Percentiles rank a stretch among this genome's conserved stretches.
Evolutionary conservation across 2,113 vertebrate species (phyloP).

Genomic region (Eidolon helvum): DNA sequence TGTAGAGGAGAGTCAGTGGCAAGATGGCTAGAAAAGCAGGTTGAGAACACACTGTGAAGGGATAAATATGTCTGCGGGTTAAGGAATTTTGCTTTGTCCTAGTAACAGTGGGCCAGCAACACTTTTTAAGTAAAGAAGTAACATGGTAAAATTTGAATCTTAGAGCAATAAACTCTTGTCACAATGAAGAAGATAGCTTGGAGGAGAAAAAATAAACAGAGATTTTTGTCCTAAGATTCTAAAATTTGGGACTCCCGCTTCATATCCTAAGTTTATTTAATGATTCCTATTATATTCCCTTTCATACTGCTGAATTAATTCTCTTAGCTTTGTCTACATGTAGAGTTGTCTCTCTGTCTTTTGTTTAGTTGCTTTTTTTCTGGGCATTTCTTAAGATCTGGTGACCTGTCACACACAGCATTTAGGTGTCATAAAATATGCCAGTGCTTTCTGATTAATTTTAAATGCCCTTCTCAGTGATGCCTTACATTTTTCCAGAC

Average conservation of each 20-base stretch:
- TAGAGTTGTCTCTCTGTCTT: background rate
- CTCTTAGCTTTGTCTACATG: background rate
- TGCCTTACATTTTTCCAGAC: background rate
- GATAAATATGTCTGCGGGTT: background rate
- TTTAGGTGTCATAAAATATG: background rate
- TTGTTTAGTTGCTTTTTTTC: background rate
- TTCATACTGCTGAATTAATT: background rate
- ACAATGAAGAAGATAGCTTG: background rate
- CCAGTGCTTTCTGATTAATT: background rate
- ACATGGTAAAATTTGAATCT: background rate
- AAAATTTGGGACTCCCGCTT: background rate
- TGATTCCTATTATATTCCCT: background rate
- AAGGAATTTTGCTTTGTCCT: background rate
- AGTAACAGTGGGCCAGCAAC: background rate
- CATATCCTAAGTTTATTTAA: background rate
- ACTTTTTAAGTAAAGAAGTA: constrained; percentile 25
- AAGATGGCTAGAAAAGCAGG: background rate
- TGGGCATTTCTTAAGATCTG: background rate
- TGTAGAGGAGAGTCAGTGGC: background rate
- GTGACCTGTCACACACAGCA: background rate
- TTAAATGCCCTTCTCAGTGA: background rate
- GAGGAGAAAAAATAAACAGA: background rate
- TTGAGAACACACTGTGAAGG: background rate
- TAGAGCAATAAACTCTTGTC: background rate
- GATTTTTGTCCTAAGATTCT: background rate